Base-by-base conservation (phyloP, 2,888 invertebrate species). In the Rotaria sp. region DNA sequence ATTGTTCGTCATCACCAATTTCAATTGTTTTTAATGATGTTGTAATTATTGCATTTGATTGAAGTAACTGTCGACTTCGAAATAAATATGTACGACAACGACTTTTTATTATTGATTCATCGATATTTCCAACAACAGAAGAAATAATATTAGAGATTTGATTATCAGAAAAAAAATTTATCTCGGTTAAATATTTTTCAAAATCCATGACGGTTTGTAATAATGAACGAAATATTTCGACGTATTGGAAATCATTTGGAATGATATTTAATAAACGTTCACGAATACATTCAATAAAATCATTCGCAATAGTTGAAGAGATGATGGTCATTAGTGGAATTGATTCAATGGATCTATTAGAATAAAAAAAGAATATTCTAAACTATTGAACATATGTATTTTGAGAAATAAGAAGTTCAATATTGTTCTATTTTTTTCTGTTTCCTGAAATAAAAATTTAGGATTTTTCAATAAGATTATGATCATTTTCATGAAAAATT, bases 91-190 rank as follows among this genome's bases (percentile, higher is more conserved):
- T n/a, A 10, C 80, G 80, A 45, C 80, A 80, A 13, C 45, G 41
- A 80, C 80, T 80, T 80, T 80, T 80, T n/a, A 80, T 80, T 45
- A 80, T 80, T 26, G 80, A 80, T 45, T 80, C 80, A 26, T 80
- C 80, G 15, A 80, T 45, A 80, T 80, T 45, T 24, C 45, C 45
- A 13, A 80, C 45, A 80, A 80, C 80, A 26, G 45, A 45, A 3
- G 45, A 45, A 45, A 80, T 11, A 18, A 80, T n/a, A 80, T 45
- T 80, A 4, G 80, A 13, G 2, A 21, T 67, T 13, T 80, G 10
- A 45, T 45, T 41, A 3, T 26, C 0, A 13, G 26, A 24, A 26
- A 80, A 80, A 7, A 80, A 80, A n/a, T 80, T 41, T 45, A 80
- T 80, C 45, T 45, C 15, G 13, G n/a, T 45, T 15, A 80, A 45